Base-by-base conservation (phyloP, 2,797 vertebrate species). In the Protonibea diacanthus region DNA sequence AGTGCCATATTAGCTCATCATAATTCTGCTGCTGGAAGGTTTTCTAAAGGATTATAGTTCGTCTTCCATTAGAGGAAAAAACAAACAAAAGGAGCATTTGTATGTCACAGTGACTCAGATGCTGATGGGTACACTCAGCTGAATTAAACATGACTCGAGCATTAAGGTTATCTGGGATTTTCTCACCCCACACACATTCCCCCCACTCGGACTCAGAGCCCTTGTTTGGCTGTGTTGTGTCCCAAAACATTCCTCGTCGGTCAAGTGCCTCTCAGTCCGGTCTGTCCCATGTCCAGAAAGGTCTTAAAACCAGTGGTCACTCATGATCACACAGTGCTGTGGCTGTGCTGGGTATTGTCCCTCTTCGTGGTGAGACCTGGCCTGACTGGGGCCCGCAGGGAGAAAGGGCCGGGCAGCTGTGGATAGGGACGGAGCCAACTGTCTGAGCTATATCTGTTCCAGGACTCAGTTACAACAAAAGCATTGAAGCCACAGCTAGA, bases 191-290 rank as follows among this genome's bases (percentile, higher is more conserved):
- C 81, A 78, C 72, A 62, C 62, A 73, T 76, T 66, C 74, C 51
- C 51, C 71, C 60, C 47, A 12, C 59, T 77, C 64, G 85, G 52
- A 63, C 61, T 80, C n/a, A 4, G 59, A 86, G 51, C 56, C 83
- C 80, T 86, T 86, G 87, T 90, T 86, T 88, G 84, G 80, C 71
- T 73, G 20, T 55, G 77, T 77, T 71, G 74, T 78, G 68, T 84
- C 83, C 80, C 74, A 80, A 89, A 92, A 86, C 90, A 94, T 93
- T 94, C 93, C 85, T 90, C 18, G 52, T 69, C 85, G 91, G 92
- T 93, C 93, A 91, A 91, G 81, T 79, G 80, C 48, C 77, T 89
- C 92, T 93, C 90, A 90, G 84, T 85, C 88, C 71, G 25, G 65
- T 61, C 53, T 44, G 77, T 91, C 88, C 87, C 90, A 74, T 53